phyloP scores from a whole-genome alignment of 2,113 vertebrate genomes.

The Microcebus lehilahytsara region DNA sequence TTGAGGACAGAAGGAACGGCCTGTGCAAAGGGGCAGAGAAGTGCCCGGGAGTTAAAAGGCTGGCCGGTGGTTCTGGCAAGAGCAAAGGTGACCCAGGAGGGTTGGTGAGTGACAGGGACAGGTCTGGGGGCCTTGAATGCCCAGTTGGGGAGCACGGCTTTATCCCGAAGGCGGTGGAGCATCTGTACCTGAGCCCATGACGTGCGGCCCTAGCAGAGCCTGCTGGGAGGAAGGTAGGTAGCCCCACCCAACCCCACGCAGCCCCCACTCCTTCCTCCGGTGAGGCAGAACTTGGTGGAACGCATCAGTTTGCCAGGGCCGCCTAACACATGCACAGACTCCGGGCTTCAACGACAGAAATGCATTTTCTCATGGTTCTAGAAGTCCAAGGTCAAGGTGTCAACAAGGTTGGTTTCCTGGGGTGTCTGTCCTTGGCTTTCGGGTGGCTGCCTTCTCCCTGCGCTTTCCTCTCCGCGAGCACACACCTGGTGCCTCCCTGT shows the following conservation, averaged over 20 bases:
- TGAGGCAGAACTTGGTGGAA: accelerated
- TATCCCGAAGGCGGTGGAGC: background rate
- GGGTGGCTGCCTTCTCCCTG: accelerated
- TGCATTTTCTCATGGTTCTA: no score
- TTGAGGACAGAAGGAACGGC: accelerated
- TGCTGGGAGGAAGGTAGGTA: accelerated
- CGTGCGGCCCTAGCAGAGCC: background rate
- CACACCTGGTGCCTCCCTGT: no score
- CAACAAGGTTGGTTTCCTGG: background rate
- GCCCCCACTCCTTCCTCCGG: background rate
- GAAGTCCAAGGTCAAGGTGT: no score
- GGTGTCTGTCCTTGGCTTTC: background rate
- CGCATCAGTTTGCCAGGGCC: accelerated
- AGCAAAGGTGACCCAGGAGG: background rate
- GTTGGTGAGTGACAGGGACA: background rate
- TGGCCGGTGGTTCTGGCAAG: background rate
- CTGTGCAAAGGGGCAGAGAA: background rate
- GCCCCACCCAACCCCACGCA: accelerated
- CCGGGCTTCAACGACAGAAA: accelerated
- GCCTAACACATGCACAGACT: accelerated
- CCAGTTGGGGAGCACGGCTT: accelerated
- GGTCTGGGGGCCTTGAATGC: background rate
- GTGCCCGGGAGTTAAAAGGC: background rate
- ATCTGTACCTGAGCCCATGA: background rate
- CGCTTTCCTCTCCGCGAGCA: accelerated